phyloP scores from a whole-genome alignment of 1,140 invertebrate genomes.

The Drosophila neocordata region DNA sequence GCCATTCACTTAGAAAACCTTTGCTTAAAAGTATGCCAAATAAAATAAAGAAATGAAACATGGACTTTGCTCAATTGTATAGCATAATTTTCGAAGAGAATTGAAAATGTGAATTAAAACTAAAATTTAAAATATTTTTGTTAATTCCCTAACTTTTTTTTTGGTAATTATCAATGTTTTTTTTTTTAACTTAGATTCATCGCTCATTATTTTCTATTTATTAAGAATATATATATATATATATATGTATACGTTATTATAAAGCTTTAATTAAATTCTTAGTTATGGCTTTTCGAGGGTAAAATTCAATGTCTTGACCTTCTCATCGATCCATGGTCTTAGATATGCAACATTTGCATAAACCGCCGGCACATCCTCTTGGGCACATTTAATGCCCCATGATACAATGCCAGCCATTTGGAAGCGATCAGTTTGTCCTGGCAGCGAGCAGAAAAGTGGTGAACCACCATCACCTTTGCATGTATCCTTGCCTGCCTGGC shows the following conservation, averaged over 20 bases:
- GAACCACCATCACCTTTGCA: slow-evolving; percentile 86
- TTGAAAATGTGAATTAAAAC: no score
- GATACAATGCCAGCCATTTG: slow-evolving; percentile 86
- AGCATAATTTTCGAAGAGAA: no score
- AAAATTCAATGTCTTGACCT: slow-evolving; percentile 35
- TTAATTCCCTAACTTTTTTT: no score
- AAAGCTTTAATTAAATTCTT: neutral
- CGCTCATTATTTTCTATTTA: neutral
- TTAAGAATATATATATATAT: neutral
- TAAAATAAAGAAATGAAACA: neutral
- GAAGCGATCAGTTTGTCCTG: slow-evolving; percentile 83
- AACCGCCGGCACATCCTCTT: slow-evolving; percentile 87
- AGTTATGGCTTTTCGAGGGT: slow-evolving; percentile 10
- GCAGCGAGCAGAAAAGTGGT: slow-evolving; percentile 86
- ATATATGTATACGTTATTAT: neutral
- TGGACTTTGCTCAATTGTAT: neutral
- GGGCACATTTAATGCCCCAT: slow-evolving; percentile 84
- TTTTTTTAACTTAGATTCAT: neutral
- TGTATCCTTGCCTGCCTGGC: slow-evolving; percentile 86
- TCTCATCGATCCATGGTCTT: slow-evolving; percentile 85
- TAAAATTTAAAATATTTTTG: no score
- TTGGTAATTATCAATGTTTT: no score
- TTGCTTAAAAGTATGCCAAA: neutral
- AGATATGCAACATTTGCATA: slow-evolving; percentile 87
- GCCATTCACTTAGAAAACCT: neutral